These are phyloP conservation scores for Ctenochaetus hawaiiensis DNA, from an alignment of 2,797 vertebrate genomes.

Conservation along the genomic window DNA sequence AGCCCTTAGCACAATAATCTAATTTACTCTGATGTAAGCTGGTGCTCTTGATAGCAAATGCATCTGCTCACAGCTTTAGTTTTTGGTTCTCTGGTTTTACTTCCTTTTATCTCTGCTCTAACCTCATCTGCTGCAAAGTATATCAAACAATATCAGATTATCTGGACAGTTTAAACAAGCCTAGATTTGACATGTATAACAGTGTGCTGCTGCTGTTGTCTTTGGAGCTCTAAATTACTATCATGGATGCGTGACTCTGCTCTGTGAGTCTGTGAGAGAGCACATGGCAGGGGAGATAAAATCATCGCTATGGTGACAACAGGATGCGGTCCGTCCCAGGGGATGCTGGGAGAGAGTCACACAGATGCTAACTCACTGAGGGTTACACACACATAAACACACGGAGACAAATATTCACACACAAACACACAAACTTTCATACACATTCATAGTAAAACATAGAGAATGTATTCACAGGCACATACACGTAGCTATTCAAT, in stretches of 20 bases:
- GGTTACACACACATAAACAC: slow-evolving; percentile 33
- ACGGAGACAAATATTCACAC: slow-evolving; percentile 45
- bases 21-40: slow-evolving; percentile 13
- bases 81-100: slow-evolving; percentile 24
- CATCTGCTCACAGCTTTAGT: slow-evolving; percentile 22
- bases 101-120: background rate
- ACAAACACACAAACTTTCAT: slow-evolving; percentile 17
- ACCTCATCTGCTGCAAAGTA: slow-evolving; percentile 29
- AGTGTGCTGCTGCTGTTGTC: slow-evolving; percentile 49
- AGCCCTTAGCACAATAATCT: slow-evolving; percentile 8
- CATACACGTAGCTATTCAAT: slow-evolving; percentile 13
- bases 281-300: slow-evolving; percentile 81
- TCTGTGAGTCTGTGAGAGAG: slow-evolving; percentile 56
- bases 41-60: slow-evolving; percentile 11
- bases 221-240: slow-evolving; percentile 60
- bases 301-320: slow-evolving; percentile 84
- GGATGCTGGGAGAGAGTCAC: slow-evolving; percentile 75
- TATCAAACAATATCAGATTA: slow-evolving; percentile 44
- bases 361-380: slow-evolving; percentile 73
- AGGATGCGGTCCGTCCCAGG: slow-evolving; percentile 73
- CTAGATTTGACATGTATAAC: slow-evolving; percentile 46
- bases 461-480: background rate
- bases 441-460: slow-evolving; percentile 6
- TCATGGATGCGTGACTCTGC: slow-evolving; percentile 69
- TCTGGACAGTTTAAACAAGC: slow-evolving; percentile 28